Evolutionary conservation across 92 coral and sea anemone species (phyloP).

Genomic region (Paragorgia papillata): DNA sequence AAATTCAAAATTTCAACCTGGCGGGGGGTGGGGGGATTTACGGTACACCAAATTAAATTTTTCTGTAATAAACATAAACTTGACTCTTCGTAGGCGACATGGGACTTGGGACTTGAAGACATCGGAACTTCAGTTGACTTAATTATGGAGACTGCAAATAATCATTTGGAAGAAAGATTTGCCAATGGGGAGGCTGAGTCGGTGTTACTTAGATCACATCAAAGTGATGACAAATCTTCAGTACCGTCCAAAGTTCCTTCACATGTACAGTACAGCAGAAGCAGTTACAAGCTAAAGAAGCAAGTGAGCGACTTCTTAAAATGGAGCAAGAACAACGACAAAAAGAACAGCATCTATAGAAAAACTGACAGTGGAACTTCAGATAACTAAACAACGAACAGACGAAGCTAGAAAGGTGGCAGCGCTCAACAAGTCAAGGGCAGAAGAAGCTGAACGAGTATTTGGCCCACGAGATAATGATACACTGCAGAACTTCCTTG

Average conservation of each 20-base stretch:
- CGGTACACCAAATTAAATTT: too few relatives aligned
- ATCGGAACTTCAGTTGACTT: conserved; percentile 14
- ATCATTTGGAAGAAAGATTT: conserved; percentile 39
- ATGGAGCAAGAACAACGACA: conserved; percentile 56
- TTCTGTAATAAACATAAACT: too few relatives aligned
- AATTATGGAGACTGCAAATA: background rate
- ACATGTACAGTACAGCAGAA: background rate
- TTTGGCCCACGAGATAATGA: background rate
- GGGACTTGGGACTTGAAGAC: conserved; percentile 43
- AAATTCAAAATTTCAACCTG: too few relatives aligned
- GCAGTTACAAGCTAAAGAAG: conserved; percentile 43
- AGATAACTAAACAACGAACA: conserved; percentile 51
- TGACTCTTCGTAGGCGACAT: too few relatives aligned
- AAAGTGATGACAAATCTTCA: conserved; percentile 1
- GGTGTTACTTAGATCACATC: conserved; percentile 14
- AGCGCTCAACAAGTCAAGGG: conserved; percentile 41
- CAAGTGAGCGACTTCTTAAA: conserved; percentile 37
- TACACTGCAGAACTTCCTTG: background rate
- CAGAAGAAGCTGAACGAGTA: conserved; percentile 41
- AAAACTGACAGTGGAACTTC: conserved; percentile 31
- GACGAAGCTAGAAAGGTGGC: conserved; percentile 57
- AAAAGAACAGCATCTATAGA: conserved; percentile 35
- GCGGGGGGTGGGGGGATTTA: too few relatives aligned
- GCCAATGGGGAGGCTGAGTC: conserved; percentile 46
- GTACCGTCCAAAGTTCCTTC: background rate